Conservation (phyloP, 2,888 invertebrate species). For the Thysanoteuthis rhombus region DNA sequence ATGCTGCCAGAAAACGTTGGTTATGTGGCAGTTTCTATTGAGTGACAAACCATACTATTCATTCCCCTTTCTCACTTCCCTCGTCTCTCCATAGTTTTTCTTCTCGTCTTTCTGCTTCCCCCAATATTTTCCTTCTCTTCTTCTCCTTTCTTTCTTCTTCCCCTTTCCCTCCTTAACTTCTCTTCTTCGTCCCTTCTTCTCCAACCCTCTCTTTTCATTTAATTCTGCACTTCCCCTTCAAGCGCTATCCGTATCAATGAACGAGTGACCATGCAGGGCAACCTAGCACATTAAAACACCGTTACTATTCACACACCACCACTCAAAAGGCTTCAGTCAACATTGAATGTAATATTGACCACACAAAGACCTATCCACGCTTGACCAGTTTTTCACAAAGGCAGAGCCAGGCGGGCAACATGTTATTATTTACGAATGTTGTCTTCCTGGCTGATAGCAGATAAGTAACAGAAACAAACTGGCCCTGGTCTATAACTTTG, state of each 20-base stretch:
- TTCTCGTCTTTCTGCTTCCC: too few species aligned
- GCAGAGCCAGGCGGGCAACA: neutral
- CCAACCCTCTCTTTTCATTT: neutral
- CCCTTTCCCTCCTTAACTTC: neutral
- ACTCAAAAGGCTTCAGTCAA: neutral
- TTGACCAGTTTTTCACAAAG: neutral
- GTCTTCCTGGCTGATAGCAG: neutral
- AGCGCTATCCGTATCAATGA: neutral
- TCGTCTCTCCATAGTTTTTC: too few species aligned
- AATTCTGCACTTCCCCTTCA: neutral
- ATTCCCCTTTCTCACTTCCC: too few species aligned
- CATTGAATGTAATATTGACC: conserved; percentile 12
- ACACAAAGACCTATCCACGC: neutral
- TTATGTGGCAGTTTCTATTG: too few species aligned
- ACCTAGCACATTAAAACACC: neutral
- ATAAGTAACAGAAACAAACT: neutral
- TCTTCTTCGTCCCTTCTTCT: neutral
- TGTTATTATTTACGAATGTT: neutral
- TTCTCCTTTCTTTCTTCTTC: too few species aligned
- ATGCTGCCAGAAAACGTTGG: too few species aligned
- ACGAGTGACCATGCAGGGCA: neutral
- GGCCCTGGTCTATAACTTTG: neutral
- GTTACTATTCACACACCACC: neutral
- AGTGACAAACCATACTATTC: too few species aligned
- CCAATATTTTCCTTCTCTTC: too few species aligned